Evolutionary conservation across 1,140 invertebrate species (phyloP).

Genomic region (Hylaeus anthracinus): DNA sequence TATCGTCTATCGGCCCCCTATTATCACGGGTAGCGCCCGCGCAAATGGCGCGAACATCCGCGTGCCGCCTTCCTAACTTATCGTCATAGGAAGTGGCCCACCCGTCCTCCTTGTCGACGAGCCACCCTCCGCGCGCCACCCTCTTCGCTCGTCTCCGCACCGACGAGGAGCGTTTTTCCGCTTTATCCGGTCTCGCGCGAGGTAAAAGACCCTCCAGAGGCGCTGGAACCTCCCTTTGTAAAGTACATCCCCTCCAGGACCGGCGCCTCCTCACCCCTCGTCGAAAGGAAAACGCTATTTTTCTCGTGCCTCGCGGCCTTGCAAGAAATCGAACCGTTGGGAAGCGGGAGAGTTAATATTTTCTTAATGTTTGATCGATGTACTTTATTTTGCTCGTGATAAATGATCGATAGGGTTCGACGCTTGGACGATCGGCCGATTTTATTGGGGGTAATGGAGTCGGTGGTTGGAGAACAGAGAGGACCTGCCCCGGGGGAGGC

Average conservation of each 20-base stretch:
- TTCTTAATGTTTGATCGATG: neutral
- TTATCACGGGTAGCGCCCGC: conserved; percentile 70
- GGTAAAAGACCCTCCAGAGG: conserved; percentile 50
- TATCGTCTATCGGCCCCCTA: conserved; percentile 70
- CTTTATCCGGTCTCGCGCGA: conserved; percentile 55
- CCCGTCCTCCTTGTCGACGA: conserved; percentile 58
- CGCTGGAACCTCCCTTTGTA: conserved; percentile 35
- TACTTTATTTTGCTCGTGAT: neutral
- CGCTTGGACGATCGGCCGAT: no score
- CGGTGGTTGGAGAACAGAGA: no score
- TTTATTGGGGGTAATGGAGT: no score
- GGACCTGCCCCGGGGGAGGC: no score
- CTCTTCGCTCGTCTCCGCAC: neutral
- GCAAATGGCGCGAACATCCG: conserved; percentile 79
- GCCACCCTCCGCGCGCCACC: neutral
- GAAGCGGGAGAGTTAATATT: conserved; percentile 15
- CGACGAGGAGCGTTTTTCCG: conserved; percentile 41
- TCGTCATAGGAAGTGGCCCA: conserved; percentile 75
- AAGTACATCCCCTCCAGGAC: conserved; percentile 22
- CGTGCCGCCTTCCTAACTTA: conserved; percentile 75
- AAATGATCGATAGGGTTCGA: no score
- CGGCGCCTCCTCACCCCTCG: neutral
- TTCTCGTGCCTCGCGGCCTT: neutral
- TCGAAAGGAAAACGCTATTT: conserved; percentile 48
- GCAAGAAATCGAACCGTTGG: neutral